A percentile compares a stretch with the other conserved stretches of the same genome.
Evolutionary conservation across 2,888 invertebrate species (phyloP).

Genomic region (Andrena minutula): DNA sequence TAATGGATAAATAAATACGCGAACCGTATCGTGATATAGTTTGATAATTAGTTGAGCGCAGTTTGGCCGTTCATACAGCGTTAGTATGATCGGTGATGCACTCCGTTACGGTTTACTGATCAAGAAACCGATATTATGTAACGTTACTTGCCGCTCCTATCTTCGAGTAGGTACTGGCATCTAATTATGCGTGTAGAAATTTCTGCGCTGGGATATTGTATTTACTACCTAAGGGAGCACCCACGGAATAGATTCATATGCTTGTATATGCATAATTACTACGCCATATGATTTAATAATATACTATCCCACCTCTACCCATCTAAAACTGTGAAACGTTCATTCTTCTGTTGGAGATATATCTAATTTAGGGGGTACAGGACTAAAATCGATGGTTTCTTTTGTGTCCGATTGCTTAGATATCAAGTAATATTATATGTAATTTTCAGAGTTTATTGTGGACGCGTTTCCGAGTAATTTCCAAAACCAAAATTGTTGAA

Average conservation of each 20-base stretch:
- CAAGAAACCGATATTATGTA: slow-evolving; percentile 27
- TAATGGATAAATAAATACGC: not conserved
- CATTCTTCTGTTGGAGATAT: not conserved
- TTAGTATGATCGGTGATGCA: not conserved
- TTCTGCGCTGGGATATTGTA: slow-evolving; percentile 21
- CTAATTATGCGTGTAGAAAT: slow-evolving; percentile 49
- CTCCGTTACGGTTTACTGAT: slow-evolving; percentile 24
- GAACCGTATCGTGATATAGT: slow-evolving; percentile 7
- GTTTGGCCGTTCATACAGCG: not conserved
- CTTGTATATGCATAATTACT: slow-evolving; percentile 8
- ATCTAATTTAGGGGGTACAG: too few relatives aligned
- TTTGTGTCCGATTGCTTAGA: too few relatives aligned
- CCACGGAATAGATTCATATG: slow-evolving; percentile 41
- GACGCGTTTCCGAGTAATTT: too few relatives aligned
- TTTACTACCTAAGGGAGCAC: slow-evolving; percentile 9
- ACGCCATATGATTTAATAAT: slow-evolving; percentile 1
- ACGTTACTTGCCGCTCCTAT: slow-evolving; percentile 1
- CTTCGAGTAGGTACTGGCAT: not conserved
- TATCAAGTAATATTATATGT: too few relatives aligned
- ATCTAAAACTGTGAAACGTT: not conserved
- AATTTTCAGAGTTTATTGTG: too few relatives aligned
- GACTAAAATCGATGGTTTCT: too few relatives aligned
- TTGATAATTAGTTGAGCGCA: not conserved
- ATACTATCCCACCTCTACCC: not conserved
- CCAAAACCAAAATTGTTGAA: too few relatives aligned